phyloP scores from a whole-genome alignment of 1,140 invertebrate species.

The Caenorhabditis latens region DNA sequence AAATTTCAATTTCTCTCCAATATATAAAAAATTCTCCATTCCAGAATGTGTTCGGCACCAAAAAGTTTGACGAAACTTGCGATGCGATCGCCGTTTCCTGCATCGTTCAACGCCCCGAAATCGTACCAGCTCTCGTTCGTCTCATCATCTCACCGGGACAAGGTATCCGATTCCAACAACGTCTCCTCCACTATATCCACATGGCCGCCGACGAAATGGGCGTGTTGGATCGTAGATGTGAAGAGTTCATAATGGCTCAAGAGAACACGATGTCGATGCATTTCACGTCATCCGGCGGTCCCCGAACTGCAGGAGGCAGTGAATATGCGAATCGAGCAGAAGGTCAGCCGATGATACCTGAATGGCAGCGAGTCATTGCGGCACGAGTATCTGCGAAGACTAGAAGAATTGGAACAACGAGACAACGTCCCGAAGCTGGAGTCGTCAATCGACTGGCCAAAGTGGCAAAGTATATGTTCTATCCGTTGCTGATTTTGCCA shows the following conservation, averaged over 20 bases:
- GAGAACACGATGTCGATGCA: not conserved
- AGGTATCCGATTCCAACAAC: not conserved
- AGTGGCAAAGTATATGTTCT: constrained; percentile 25
- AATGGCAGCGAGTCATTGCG: too few relatives aligned
- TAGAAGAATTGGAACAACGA: not conserved
- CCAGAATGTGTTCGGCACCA: not conserved
- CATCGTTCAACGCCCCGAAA: constrained; percentile 28
- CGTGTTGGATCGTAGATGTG: not conserved
- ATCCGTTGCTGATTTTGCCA: constrained; percentile 8
- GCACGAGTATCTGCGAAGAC: not conserved
- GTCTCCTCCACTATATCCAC: not conserved
- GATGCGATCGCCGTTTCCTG: not conserved
- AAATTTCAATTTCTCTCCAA: too few relatives aligned
- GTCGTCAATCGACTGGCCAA: not conserved
- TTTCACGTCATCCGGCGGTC: not conserved
- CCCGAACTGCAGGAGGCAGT: not conserved
- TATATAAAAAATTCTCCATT: not conserved
- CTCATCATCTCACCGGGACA: not conserved
- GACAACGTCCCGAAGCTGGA: not conserved
- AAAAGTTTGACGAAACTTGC: not conserved
- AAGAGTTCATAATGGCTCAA: not conserved
- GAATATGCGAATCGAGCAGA: not conserved
- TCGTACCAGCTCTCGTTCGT: not conserved
- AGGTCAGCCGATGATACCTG: too few relatives aligned
- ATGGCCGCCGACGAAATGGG: constrained; percentile 13